Evolutionary conservation across 2,797 vertebrate species (phyloP).

Genomic region (Anniella stebbinsi): DNA sequence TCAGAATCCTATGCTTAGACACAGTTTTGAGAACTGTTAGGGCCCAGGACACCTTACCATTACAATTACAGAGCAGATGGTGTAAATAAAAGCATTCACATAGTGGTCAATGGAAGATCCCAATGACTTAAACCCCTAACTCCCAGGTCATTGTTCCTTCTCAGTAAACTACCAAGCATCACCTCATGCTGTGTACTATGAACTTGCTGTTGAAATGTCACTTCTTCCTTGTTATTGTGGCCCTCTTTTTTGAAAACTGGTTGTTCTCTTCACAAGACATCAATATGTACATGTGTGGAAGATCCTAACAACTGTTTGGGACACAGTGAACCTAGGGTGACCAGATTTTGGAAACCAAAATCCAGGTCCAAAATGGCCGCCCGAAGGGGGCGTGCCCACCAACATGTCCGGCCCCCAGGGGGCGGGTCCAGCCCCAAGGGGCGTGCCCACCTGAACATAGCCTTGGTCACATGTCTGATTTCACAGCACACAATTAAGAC

Average conservation of each 20-base stretch:
- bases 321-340: neutral
- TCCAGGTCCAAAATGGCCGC: no score
- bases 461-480: no score
- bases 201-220: neutral
- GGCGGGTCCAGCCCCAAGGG: no score
- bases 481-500: no score
- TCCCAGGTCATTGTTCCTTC: neutral
- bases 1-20: neutral
- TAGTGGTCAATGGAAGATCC: neutral
- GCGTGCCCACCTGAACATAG: no score
- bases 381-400: no score
- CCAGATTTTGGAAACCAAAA: no score
- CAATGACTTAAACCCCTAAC: neutral
- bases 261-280: neutral
- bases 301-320: neutral
- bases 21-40: no score
- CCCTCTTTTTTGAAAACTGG: neutral
- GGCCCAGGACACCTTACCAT: no score
- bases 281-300: neutral
- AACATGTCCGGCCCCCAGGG: no score
- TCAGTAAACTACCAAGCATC: neutral
- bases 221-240: neutral
- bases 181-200: neutral
- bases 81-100: neutral
- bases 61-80: neutral